phyloP scores from a whole-genome alignment of 2,113 vertebrate genomes.

The Urocolius indicus region DNA sequence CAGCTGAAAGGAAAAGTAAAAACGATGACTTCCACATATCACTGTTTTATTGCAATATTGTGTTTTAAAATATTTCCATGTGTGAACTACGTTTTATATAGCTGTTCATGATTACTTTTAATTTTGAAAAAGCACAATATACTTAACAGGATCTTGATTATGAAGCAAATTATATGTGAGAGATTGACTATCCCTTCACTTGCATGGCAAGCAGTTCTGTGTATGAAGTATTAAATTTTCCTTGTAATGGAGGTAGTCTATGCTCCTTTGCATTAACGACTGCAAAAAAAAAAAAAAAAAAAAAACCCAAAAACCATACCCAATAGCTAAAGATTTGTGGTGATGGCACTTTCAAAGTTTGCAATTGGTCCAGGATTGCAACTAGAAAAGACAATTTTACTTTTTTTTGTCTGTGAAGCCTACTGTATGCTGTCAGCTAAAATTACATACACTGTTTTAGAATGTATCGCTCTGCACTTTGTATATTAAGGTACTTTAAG shows the following conservation, averaged over 20 bases:
- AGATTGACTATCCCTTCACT: background rate
- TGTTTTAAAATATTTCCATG: background rate
- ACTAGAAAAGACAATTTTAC: background rate
- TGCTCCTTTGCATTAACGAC: background rate
- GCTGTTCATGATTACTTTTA: background rate
- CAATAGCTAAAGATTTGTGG: background rate
- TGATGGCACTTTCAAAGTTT: background rate
- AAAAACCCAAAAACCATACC: background rate
- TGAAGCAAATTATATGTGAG: background rate
- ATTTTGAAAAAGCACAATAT: background rate
- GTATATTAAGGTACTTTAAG: constrained; percentile 1
- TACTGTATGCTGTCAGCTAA: background rate
- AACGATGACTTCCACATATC: background rate
- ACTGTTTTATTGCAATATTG: background rate
- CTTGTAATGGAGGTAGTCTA: background rate
- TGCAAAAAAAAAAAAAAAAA: background rate
- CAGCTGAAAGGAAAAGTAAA: constrained; percentile 35
- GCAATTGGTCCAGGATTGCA: background rate
- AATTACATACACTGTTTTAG: background rate
- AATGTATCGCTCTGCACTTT: background rate
- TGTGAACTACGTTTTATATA: background rate
- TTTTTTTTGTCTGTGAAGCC: background rate
- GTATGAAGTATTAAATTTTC: background rate
- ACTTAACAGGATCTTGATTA: background rate
- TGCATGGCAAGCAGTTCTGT: background rate